Conservation (phyloP, 2,888 invertebrate genomes). For the Gymnosoma rotundatum region DNA sequence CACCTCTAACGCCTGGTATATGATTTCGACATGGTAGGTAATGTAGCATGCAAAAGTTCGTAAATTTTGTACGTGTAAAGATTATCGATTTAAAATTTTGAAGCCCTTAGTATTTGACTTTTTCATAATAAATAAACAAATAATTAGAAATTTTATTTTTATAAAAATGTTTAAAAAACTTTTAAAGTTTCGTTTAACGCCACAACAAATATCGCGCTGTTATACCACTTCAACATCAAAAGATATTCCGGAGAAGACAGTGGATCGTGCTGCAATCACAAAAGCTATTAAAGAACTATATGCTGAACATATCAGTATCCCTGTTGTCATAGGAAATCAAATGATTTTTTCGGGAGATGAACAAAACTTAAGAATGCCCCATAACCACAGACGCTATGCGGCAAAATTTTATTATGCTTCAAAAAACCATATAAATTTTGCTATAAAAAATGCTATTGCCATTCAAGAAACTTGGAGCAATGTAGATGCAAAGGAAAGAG, state of each 20-base stretch:
- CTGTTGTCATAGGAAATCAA: conserved; percentile 94
- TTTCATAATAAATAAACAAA: too few relatives aligned
- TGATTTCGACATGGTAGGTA: too few relatives aligned
- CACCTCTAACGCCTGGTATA: too few relatives aligned
- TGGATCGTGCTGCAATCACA: background rate
- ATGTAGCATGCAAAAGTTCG: too few relatives aligned
- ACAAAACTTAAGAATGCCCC: conserved; percentile 91
- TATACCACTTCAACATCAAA: background rate
- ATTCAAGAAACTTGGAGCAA: conserved; percentile 93
- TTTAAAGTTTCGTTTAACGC: background rate
- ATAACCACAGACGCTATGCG: conserved; percentile 91
- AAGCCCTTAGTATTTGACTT: too few relatives aligned
- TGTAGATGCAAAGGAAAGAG: conserved; percentile 88
- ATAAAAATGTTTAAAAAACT: background rate
- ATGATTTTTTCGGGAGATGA: conserved; percentile 88
- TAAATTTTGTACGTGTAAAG: too few relatives aligned
- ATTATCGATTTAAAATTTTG: too few relatives aligned
- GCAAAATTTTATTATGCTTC: conserved; percentile 96
- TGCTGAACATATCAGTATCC: conserved; percentile 85
- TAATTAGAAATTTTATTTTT: background rate
- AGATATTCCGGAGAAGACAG: background rate
- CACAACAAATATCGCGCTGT: background rate
- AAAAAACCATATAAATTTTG: conserved; percentile 89
- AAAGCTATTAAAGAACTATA: conserved; percentile 41
- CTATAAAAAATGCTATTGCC: conserved; percentile 87